Evolutionary conservation across 2,797 vertebrate species (phyloP).

Genomic region (Clarias fuscus): DNA sequence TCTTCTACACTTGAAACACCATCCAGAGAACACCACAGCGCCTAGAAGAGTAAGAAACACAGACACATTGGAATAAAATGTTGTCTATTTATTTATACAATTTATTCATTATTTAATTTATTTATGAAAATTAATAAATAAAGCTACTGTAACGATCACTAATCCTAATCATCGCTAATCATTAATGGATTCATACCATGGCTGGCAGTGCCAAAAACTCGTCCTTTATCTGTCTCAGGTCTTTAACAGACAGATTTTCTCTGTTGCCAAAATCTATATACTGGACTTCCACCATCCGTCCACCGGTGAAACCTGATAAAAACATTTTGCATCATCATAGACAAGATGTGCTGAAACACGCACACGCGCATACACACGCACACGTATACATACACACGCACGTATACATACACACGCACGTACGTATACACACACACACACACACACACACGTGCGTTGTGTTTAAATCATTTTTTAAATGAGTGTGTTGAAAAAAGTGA

Average conservation of each 20-base stretch:
- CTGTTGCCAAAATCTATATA: constrained; percentile 86
- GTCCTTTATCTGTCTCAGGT: constrained; percentile 82
- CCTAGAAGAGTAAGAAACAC: constrained; percentile 65
- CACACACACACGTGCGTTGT: no score
- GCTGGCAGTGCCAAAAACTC: constrained; percentile 83
- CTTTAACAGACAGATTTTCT: constrained; percentile 72
- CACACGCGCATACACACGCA: neutral
- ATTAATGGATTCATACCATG: constrained; percentile 74
- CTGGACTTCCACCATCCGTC: constrained; percentile 77
- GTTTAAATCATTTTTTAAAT: no score
- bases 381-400: no score
- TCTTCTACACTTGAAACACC: constrained; percentile 73
- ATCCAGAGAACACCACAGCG: constrained; percentile 82
- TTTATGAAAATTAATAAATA: no score
- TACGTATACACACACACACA: no score
- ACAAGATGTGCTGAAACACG: neutral
- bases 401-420: no score
- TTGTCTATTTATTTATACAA: no score
- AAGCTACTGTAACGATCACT: neutral
- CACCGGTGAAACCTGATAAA: constrained; percentile 76
- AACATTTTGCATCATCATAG: neutral
- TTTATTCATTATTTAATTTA: no score
- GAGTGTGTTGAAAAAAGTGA: no score
- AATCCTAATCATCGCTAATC: neutral
- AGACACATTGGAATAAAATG: neutral